Evolutionary conservation across 2,797 vertebrate genomes (phyloP), one percentile per base, ranked within the genome.

Genomic region (Notolepis coatsorum): DNA sequence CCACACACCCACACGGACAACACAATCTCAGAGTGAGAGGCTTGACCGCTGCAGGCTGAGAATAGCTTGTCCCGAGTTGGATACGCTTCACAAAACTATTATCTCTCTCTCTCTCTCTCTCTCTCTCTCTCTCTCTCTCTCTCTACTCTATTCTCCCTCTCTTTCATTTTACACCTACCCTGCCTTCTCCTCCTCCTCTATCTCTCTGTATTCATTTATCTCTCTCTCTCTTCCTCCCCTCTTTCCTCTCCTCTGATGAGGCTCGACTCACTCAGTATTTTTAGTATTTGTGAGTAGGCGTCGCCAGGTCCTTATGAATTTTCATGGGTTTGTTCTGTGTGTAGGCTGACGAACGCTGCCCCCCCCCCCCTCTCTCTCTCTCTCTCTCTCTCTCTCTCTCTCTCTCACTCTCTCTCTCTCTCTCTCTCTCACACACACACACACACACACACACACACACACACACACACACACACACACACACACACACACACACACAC

Each of bases 311-410:
- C 87, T 91, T 80, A 89, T 91, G 88, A 89, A 91, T 91, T 89
- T 91, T 90, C 90, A 91, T 91, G 86, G 84, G 84, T 90, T 91
- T 86, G 87, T 87, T 90, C 88, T 68, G 82, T 79, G 87, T 89
- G 88, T 91, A 89, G 90, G 90, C 86, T 87, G 87, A 83, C 86
- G n/a, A n/a, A 83, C 72, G 62, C 78, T 75, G 84, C 74, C 79
- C 81, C 68, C 64, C 61, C 73, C 54, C 65, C 59, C 41, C 74
- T 80, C 81, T 69, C 64, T 63, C 73, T 51, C 65, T 61, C 41
- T 20, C 51, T n/a, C 71, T 57, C 71, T 48, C 76, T 53, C 38
- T 43, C 35, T 23, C 28, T 39, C 57, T 15, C 49, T 47, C 35
- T 54, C 10, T 28, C 3, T 48, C 28, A 49, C 24, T 70, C 70